These are phyloP conservation scores for Saturnia pavonia DNA, from an alignment of 2,888 invertebrate genomes.

Conservation along the genomic window DNA sequence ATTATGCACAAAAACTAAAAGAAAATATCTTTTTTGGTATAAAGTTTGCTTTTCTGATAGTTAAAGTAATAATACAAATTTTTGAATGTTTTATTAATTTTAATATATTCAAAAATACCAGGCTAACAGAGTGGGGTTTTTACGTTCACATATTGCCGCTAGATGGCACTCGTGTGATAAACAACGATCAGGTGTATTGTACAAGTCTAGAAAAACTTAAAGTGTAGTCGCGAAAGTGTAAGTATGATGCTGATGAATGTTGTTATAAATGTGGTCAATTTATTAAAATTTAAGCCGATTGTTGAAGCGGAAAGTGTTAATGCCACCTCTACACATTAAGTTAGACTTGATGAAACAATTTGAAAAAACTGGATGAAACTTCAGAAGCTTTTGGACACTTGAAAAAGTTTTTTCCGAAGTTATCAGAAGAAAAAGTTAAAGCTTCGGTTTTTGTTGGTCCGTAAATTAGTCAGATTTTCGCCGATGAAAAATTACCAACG, in stretches of 20 bases:
- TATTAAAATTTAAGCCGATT: constrained; percentile 22
- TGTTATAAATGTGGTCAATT: constrained; percentile 17
- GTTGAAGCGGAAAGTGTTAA: constrained; percentile 7
- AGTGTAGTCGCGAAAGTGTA: constrained; percentile 30
- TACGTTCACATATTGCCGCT: constrained; percentile 21
- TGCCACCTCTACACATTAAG: constrained; percentile 24
- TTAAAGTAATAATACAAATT: constrained; percentile 19
- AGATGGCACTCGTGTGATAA: constrained; percentile 32
- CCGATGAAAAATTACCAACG: constrained; percentile 11
- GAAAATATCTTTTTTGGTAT: constrained; percentile 21
- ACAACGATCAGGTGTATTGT: constrained; percentile 32
- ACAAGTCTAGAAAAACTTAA: constrained; percentile 29
- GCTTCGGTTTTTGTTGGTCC: constrained; percentile 30
- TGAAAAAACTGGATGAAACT: constrained; percentile 26
- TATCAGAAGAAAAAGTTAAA: constrained; percentile 32
- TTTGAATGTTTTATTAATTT: constrained; percentile 18
- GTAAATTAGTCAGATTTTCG: constrained; percentile 25
- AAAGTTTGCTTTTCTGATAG: constrained; percentile 20
- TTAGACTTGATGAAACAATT: constrained; percentile 30
- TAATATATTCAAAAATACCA: constrained; percentile 14
- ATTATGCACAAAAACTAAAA: constrained; percentile 8
- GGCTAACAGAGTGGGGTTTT: not conserved
- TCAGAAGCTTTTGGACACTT: constrained; percentile 30
- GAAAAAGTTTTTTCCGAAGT: constrained; percentile 28
- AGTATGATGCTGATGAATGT: constrained; percentile 32